Base-by-base conservation (phyloP, 2,888 invertebrate species). In the Oxytorus armatus region DNA sequence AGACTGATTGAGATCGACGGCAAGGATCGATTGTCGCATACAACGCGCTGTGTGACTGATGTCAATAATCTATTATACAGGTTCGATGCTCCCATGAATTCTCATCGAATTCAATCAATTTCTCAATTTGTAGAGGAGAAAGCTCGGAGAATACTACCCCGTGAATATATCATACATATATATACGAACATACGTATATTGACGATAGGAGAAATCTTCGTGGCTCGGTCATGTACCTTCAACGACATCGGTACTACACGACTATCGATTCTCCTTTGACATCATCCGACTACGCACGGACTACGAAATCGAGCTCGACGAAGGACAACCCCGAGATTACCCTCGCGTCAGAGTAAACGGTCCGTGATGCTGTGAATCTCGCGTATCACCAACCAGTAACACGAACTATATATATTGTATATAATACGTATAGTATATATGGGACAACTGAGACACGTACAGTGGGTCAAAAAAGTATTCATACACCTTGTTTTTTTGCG, bases 231-330 rank as follows among this genome's bases (percentile, higher is more conserved):
- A 23, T 51, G 14, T 11, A 18, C 39, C 33, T 16, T 8, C 3
- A 25, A 23, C 16, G 25, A 44, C 65, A 47, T 57, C 44, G 21
- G 25, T 49, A 29, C 42, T 23, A 18, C 55, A 29, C 44, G 49
- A 39, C 73, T 29, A 70, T 70, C 63, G 70, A 70, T 74, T 78
- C 51, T 49, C 47, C 73, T 53, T 61, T 78, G 73, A 74, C 68
- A 63, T 51, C 16, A 25, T 10, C 4, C 8, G 3, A 36, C 36
- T 1, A 3, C 36, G 36, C 5, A 29, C 5, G 70, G 70, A 76
- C 69, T 42, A 63, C 55, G 69, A 70, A 77, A 77, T 77, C 63
- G 63, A 77, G 57, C 75, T 77, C 29, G 61, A 33, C 44, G n/a
- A 25, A 51, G 47, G 53, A 42, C 47, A 29, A 11, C 39, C n/a